Evolutionary conservation across 2,113 vertebrate species (phyloP).

Genomic region (Dolichallabes microphthalmus): DNA sequence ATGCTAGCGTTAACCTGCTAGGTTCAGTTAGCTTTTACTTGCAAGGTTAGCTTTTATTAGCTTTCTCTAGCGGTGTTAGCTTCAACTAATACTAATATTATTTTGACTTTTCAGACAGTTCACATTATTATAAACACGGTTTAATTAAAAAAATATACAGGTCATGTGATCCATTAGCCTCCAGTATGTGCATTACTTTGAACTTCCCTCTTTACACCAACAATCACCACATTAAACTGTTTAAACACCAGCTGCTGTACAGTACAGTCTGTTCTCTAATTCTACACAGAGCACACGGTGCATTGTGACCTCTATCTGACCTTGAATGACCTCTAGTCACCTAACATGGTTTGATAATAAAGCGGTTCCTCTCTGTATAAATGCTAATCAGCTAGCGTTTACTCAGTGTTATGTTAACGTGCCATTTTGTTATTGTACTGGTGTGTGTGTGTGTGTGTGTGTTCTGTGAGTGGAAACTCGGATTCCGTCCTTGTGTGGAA

Average conservation of each 20-base stretch:
- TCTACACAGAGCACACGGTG: not conserved
- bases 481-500: slow-evolving; percentile 16
- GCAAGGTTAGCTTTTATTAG: not conserved
- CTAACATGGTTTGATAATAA: not conserved
- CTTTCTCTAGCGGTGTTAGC: not conserved
- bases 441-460: slow-evolving; percentile 30
- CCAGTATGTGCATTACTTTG: not conserved
- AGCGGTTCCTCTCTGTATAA: not conserved
- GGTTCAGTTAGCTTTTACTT: not conserved
- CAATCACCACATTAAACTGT: no score
- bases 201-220: not conserved
- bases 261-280: not conserved
- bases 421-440: not conserved
- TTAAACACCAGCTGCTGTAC: not conserved
- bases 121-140: not conserved
- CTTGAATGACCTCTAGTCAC: not conserved
- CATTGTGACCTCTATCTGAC: not conserved
- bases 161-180: no score
- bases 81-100: no score
- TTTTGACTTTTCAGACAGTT: not conserved
- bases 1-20: not conserved
- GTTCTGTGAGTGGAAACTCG: slow-evolving; percentile 5
- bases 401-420: not conserved
- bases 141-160: not conserved
- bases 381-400: not conserved